Conservation (phyloP, 2,113 vertebrate genomes). For the Pterocles burchelli region DNA sequence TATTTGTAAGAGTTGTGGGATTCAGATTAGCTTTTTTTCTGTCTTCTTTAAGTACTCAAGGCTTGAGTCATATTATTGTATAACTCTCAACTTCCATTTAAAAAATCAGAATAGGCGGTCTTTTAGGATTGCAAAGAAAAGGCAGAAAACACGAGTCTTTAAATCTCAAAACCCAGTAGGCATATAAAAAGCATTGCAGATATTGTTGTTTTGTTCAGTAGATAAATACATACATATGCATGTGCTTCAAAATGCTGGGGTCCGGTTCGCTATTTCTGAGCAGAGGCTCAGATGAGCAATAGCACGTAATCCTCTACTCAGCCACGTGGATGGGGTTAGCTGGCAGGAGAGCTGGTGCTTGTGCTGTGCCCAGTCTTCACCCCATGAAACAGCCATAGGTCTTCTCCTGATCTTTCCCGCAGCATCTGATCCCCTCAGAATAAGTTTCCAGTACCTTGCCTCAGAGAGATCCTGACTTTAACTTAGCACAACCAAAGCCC, state of each 20-base stretch:
- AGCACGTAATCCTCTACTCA: background rate
- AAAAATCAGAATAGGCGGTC: slow-evolving; percentile 14
- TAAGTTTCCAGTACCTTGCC: background rate
- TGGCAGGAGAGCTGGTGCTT: background rate
- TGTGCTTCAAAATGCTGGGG: background rate
- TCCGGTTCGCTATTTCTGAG: background rate
- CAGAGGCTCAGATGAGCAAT: slow-evolving; percentile 7
- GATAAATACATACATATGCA: slow-evolving; percentile 51
- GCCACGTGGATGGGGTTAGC: background rate
- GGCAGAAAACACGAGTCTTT: slow-evolving; percentile 17
- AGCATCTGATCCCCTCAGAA: background rate
- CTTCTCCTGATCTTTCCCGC: background rate
- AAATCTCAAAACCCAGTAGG: slow-evolving; percentile 30
- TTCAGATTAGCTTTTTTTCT: background rate
- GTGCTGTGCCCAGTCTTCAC: background rate
- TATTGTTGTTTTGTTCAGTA: slow-evolving; percentile 39
- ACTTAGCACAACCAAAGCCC: background rate
- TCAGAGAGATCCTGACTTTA: background rate
- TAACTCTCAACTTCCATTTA: slow-evolving; percentile 48
- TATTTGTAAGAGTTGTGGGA: background rate
- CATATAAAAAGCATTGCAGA: slow-evolving; percentile 44
- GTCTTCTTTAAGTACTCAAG: background rate
- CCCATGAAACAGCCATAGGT: background rate
- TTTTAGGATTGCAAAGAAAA: slow-evolving; percentile 26
- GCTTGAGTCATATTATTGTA: slow-evolving; percentile 32